phyloP scores from a whole-genome alignment of 2,797 vertebrate genomes.

The Anguilla megastoma region DNA sequence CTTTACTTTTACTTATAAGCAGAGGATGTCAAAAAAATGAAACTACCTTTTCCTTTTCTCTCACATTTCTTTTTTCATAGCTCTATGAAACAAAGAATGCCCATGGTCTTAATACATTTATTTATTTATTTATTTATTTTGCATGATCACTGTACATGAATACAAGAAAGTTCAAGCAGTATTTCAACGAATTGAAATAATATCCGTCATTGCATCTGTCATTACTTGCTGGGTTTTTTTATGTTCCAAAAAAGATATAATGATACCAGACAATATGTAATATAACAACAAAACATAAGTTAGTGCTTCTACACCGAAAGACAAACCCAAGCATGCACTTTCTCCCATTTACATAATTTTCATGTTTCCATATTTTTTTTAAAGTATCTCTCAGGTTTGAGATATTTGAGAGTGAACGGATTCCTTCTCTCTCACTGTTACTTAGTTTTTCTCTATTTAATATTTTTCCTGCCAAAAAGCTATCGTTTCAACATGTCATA shows the following conservation, averaged over 20 bases:
- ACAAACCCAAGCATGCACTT: too few relatives aligned
- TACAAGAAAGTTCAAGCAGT: neutral
- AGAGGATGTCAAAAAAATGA: neutral
- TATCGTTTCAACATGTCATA: constrained; percentile 74
- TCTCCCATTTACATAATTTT: too few relatives aligned
- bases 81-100: neutral
- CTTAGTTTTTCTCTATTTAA: constrained; percentile 52
- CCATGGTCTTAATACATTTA: neutral
- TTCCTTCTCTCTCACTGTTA: constrained; percentile 24
- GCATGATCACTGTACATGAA: neutral
- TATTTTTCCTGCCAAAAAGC: constrained; percentile 50
- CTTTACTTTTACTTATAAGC: neutral
- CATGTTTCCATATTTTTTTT: too few relatives aligned
- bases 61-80: neutral
- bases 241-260: neutral
- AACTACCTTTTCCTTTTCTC: neutral
- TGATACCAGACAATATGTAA: neutral
- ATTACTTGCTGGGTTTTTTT: neutral
- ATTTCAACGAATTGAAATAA: neutral
- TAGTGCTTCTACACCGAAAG: too few relatives aligned
- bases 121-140: neutral
- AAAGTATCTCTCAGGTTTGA: neutral
- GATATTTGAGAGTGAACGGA: constrained; percentile 43
- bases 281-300: too few relatives aligned
- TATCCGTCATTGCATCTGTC: neutral